A percentile compares a stretch with the other conserved stretches of the same genome.
These are phyloP conservation scores for Sebastes schlegelii DNA, from an alignment of 2,113 vertebrate genomes.

Conservation along the genomic window DNA sequence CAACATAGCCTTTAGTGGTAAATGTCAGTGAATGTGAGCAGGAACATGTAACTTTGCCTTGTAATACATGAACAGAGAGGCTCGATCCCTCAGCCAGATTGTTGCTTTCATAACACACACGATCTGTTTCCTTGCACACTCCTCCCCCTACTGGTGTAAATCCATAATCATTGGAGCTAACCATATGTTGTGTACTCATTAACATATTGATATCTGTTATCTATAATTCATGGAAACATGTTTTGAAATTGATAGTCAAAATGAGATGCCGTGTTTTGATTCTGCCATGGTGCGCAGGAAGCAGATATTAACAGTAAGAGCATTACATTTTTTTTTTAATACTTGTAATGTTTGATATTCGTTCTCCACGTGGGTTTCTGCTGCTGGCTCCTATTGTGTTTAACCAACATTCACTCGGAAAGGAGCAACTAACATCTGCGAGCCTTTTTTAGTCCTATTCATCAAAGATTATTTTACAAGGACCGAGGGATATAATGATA, in stretches of 20 bases:
- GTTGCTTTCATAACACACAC: conserved; percentile 62
- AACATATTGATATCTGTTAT: conserved; percentile 71
- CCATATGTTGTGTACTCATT: conserved; percentile 75
- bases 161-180: conserved; percentile 64
- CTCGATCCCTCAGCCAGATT: conserved; percentile 13
- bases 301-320: conserved; percentile 22
- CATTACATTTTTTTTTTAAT: conserved; percentile 35
- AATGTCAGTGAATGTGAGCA: conserved; percentile 56
- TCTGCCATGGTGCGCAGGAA: conserved; percentile 18
- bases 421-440: neutral
- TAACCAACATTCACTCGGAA: neutral
- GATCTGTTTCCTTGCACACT: conserved; percentile 82
- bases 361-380: neutral
- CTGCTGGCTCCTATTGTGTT: conserved; percentile 6
- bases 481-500: neutral
- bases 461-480: conserved; percentile 1
- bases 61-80: conserved; percentile 31
- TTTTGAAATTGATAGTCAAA: conserved; percentile 78
- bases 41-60: conserved; percentile 55
- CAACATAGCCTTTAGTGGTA: conserved; percentile 48
- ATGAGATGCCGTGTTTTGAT: conserved; percentile 62
- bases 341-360: neutral
- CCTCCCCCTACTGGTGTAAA: conserved; percentile 86
- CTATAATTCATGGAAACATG: conserved; percentile 80
- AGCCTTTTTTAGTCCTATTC: neutral